These are phyloP conservation scores for Baryphthengus martii DNA, from an alignment of 2,113 vertebrate genomes.

Conservation along the genomic window DNA sequence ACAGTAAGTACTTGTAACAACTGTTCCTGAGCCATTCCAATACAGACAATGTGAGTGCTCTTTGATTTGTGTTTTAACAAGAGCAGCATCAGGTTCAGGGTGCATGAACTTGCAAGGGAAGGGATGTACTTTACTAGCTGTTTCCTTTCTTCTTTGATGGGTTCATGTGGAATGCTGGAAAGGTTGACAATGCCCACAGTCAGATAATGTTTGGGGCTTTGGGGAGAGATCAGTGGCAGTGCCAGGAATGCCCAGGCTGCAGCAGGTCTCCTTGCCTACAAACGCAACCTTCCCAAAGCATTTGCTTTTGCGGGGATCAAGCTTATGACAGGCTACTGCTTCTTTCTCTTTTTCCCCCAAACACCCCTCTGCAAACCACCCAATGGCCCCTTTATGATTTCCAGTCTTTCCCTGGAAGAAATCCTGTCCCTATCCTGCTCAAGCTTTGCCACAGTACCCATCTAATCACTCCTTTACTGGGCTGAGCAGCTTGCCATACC, in stretches of 20 bases:
- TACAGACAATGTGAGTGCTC: background rate
- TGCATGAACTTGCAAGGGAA: background rate
- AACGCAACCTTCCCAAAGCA: background rate
- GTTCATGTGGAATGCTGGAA: background rate
- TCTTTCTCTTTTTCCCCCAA: background rate
- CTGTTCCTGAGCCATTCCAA: background rate
- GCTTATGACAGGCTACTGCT: background rate
- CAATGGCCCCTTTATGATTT: background rate
- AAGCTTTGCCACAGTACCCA: background rate
- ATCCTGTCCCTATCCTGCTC: background rate
- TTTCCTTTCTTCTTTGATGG: background rate
- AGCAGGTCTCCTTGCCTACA: background rate
- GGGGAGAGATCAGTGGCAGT: background rate
- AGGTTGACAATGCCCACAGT: background rate
- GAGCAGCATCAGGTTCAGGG: background rate
- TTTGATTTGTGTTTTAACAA: background rate
- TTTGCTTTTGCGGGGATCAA: background rate
- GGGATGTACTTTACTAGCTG: background rate
- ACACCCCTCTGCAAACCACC: background rate
- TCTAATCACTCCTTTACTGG: background rate
- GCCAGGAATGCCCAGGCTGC: background rate
- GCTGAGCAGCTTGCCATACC: background rate
- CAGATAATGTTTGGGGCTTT: background rate
- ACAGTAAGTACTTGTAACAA: fast-evolving
- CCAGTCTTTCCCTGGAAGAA: background rate